These are phyloP conservation scores for Amphimedon queenslandica DNA, from an alignment of 37 sponge, comb jelly and placozoan genomes.

Conservation along the genomic window DNA sequence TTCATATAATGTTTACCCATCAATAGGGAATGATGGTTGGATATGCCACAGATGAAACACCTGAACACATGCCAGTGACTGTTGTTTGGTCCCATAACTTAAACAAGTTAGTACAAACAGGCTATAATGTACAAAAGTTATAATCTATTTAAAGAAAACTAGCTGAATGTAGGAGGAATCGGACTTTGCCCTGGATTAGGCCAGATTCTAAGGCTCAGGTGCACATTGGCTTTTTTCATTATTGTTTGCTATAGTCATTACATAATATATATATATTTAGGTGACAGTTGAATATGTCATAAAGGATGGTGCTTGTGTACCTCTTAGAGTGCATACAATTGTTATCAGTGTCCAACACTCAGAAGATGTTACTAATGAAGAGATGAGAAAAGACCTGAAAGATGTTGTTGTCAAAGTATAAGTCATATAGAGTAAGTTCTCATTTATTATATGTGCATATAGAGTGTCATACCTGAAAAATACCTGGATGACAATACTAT, in stretches of 20 bases:
- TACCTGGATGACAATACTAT: slow-evolving; percentile 77
- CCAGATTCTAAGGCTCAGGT: slow-evolving; percentile 82
- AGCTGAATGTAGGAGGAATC: slow-evolving; percentile 65
- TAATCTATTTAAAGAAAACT: slow-evolving; percentile 21
- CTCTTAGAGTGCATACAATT: slow-evolving; percentile 79
- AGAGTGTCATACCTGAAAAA: slow-evolving; percentile 67
- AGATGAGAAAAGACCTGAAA: slow-evolving; percentile 56
- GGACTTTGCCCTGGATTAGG: slow-evolving; percentile 71
- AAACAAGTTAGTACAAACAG: slow-evolving; percentile 35
- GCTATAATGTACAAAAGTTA: not conserved
- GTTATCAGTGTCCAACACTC: slow-evolving; percentile 78
- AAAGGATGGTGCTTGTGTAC: slow-evolving; percentile 40
- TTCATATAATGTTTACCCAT: not conserved
- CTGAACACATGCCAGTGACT: slow-evolving; percentile 88
- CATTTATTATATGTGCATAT: not conserved
- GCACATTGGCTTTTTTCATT: no score
- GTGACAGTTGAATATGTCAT: slow-evolving; percentile 76
- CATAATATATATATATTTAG: no score
- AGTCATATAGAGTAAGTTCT: no score
- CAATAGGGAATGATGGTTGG: slow-evolving; percentile 89
- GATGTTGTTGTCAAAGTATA: slow-evolving; percentile 65
- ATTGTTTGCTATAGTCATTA: no score
- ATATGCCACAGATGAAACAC: slow-evolving; percentile 91
- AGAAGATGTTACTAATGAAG: slow-evolving; percentile 44
- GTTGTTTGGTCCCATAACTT: slow-evolving; percentile 72